Evolutionary conservation across 2,797 vertebrate species (phyloP).

Genomic region (Florisuga fusca): DNA sequence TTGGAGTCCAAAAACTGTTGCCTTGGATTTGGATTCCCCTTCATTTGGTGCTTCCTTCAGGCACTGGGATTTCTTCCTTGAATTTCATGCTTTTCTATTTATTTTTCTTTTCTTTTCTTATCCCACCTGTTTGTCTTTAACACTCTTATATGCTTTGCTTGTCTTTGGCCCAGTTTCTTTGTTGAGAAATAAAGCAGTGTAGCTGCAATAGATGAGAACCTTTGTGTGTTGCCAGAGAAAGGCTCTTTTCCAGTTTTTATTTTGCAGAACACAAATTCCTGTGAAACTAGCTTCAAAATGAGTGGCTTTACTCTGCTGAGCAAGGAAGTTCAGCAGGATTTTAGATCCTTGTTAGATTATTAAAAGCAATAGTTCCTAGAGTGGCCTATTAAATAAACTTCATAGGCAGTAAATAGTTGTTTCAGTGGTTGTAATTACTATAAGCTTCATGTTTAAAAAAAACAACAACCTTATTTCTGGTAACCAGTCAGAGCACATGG

Average conservation of each 20-base stretch:
- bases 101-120: neutral
- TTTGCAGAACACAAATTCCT: neutral
- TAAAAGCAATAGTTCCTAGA: neutral
- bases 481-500: neutral
- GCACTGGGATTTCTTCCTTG: neutral
- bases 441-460: neutral
- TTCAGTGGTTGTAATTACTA: neutral
- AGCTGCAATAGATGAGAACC: neutral
- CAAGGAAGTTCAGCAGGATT: neutral
- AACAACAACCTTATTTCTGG: neutral
- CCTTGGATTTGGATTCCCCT: neutral
- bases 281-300: slow-evolving; percentile 2
- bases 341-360: neutral
- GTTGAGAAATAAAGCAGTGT: neutral
- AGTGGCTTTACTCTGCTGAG: neutral
- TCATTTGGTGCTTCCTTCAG: neutral
- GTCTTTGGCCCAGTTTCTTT: slow-evolving; percentile 9
- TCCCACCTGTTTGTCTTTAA: slow-evolving; percentile 35
- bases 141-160: neutral
- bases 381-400: neutral
- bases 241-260: neutral
- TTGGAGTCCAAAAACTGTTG: neutral
- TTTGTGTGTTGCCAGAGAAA: neutral
- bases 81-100: neutral
- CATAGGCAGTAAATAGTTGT: neutral